Conservation (phyloP, 2,113 vertebrate genomes). For the Riparia riparia region DNA sequence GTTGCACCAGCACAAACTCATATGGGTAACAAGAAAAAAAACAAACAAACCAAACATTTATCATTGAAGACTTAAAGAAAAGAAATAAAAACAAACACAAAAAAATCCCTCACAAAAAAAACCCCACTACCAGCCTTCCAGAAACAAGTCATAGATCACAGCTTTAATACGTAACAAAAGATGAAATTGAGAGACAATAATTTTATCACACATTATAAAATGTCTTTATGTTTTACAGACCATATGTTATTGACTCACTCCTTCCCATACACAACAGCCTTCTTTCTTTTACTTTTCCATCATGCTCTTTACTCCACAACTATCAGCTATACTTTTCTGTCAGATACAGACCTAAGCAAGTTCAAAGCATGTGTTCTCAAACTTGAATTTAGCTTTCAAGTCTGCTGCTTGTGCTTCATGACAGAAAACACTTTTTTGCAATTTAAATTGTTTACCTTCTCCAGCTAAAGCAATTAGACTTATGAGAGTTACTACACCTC, state of each 20-base stretch:
- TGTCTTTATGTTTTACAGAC: not conserved
- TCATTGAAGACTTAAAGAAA: not conserved
- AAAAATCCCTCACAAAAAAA: not conserved
- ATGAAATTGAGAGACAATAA: not conserved
- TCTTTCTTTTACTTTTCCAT: not conserved
- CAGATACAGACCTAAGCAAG: not conserved
- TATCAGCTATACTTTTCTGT: not conserved
- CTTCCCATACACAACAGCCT: not conserved
- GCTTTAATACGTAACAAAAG: not conserved
- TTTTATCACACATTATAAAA: not conserved
- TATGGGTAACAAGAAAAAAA: not conserved
- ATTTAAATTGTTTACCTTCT: not conserved
- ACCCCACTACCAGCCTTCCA: not conserved
- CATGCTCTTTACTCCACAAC: not conserved
- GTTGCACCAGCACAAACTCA: not conserved
- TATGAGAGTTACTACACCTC: not conserved
- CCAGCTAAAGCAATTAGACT: conserved; percentile 21
- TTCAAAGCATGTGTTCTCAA: not conserved
- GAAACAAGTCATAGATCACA: not conserved
- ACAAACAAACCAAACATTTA: too few species aligned
- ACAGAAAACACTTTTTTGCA: not conserved
- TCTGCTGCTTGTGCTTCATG: not conserved
- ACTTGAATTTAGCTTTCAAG: not conserved
- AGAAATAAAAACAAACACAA: not conserved
- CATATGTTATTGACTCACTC: not conserved